Percentiles rank a stretch among this genome's conserved stretches.
phyloP scores from a whole-genome alignment of 2,113 vertebrate species.

The Dipodomys merriami region DNA sequence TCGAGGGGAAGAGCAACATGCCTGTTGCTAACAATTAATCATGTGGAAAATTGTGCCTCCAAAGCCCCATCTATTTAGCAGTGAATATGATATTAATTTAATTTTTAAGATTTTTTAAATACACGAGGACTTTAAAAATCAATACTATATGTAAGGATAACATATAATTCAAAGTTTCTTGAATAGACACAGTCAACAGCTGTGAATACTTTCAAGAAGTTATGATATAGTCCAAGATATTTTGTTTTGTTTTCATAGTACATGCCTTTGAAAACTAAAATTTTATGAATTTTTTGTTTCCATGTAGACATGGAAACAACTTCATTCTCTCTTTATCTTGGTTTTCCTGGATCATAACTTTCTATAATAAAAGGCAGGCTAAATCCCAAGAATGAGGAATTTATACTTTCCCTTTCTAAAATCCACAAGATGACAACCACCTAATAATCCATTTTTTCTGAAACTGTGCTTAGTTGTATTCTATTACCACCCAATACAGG shows the following conservation, averaged over 20 bases:
- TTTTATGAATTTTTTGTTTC: background rate
- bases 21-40: slow-evolving; percentile 35
- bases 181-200: background rate
- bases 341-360: background rate
- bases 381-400: background rate
- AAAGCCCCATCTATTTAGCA: background rate
- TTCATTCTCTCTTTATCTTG: background rate
- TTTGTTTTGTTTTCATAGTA: slow-evolving; percentile 4
- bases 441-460: background rate
- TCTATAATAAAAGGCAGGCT: background rate
- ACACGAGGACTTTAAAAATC: background rate
- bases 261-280: slow-evolving; percentile 24
- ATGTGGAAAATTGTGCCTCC: slow-evolving; percentile 21
- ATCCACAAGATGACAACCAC: background rate
- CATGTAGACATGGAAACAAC: background rate
- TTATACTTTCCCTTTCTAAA: slow-evolving; percentile 26
- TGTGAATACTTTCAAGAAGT: background rate
- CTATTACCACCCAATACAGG: background rate
- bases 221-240: background rate
- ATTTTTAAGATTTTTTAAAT: background rate
- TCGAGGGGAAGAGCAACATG: background rate
- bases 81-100: background rate
- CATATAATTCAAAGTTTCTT: no score
- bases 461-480: background rate
- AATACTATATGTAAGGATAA: slow-evolving; percentile 8